Evolutionary conservation across 2,113 vertebrate species (phyloP), one percentile per base, ranked within the genome.

Genomic region (Pogona vitticeps): DNA sequence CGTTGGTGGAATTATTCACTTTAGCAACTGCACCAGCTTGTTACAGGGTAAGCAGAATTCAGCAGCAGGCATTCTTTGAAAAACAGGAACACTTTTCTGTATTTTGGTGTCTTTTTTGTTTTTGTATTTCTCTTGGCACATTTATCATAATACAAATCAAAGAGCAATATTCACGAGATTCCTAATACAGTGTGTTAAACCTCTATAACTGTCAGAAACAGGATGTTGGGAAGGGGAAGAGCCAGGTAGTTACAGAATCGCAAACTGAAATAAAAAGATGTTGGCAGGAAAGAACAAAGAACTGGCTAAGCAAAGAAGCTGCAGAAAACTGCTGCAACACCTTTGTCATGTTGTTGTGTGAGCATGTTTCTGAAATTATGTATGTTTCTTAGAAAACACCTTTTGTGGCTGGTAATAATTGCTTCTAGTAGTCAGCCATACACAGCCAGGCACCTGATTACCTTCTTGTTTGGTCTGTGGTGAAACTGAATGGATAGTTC

Each of bases 101-200:
- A 61, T 92, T 93, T 93, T 94, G 90, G 31, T 61, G 58, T 38
- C 31, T 17, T 28, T 58, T 28, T 28, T 76, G 42, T 40, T 15
- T 76, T 76, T 76, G 28, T 58, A 26, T 61, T 33, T 79, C 36
- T 21, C 77, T 82, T 88, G 92, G 71, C 94, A 92, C 76, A 94
- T 93, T 95, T 93, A 95, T 93, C 90, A 91, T 92, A 91, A 94
- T 94, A 84, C 90, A 95, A 95, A 95, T 95, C 95, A 95, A 95
- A 95, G 94, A 94, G 93, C 94, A 95, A 95, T 94, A 95, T 95
- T 94, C 94, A 94, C 88, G 90, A 95, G 92, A 91, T 92, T 94
- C 92, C 91, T 95, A 90, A 93, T 93, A 94, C 92, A 95, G 91
- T 94, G 88, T 93, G 91, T 95, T 95, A 95, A 95, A 95, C 91